Base-by-base conservation (phyloP, 2,113 vertebrate genomes). In the Leptodactylus fuscus region DNA sequence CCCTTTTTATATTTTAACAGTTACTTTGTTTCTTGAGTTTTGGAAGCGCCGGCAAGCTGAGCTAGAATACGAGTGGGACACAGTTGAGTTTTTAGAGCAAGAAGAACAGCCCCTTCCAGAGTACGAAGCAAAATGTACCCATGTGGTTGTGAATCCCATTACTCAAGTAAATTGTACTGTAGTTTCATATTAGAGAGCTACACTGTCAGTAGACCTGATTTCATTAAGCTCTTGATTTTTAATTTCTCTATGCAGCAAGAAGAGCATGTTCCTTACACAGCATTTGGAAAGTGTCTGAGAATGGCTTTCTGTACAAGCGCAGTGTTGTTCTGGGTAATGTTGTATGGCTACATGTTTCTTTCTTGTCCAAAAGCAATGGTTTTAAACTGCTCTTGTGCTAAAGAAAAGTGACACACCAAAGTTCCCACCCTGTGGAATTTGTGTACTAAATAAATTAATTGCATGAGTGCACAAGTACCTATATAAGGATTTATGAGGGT, bases 31-130 rank as follows among this genome's bases (percentile, higher is more conserved):
- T 84, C 89, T 98, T 93, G 97, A 98, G 92, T 97, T 98, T 60
- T 98, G 97, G 97, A 98, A 98, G 88, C 93, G 97, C 5, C 94
- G 96, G 60, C 97, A 98, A 90, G 96, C 96, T 2, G 94, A 96
- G 60, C 92, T 98, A 36, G 97, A 98, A 88, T 98, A 98, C 2
- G 93, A 96, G 13, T 98, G 97, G 97, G 97, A 98, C 92, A 97
- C 97, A 0, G 95, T 96, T 48, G 97, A 98, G 89, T 95, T 95
- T 79, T 90, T 98, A 12, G 96, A 97, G 87, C 97, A 98, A 91
- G 95, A 97, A 84, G 95, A 97, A 80, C 95, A 93, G 6, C 69
- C 96, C 75, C 94, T 96, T 0, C 96, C 97, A 0, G 97, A 98
- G 70, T 98, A 98, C 0, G 97, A 98, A 89, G 97, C 96, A 70